phyloP scores from a whole-genome alignment of 2,888 invertebrate species.

The Mesochorus sp. region DNA sequence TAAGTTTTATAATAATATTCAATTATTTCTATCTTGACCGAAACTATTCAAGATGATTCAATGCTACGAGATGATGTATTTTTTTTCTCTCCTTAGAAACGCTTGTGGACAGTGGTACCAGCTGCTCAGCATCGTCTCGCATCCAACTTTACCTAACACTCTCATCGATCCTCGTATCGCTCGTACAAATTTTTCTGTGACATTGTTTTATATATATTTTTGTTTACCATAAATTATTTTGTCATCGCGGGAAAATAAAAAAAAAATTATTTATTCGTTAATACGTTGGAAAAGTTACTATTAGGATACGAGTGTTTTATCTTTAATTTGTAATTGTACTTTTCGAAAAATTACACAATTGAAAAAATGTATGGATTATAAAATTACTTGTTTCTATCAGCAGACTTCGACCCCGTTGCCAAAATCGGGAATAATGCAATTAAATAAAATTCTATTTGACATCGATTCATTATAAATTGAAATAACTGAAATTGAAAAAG shows the following conservation, averaged over 20 bases:
- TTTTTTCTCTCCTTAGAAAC: no score
- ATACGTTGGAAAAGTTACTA: slow-evolving; percentile 9
- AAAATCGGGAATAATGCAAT: no score
- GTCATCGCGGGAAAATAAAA: background rate
- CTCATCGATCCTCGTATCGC: background rate
- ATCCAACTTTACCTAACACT: background rate
- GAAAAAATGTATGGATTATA: no score
- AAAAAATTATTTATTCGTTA: slow-evolving; percentile 35
- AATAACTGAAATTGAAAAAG: background rate
- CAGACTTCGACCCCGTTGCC: no score
- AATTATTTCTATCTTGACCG: background rate
- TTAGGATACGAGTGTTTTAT: background rate
- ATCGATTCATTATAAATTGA: no score
- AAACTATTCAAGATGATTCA: background rate
- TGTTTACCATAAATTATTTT: background rate
- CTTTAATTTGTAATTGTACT: background rate
- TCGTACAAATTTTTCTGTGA: slow-evolving; percentile 13
- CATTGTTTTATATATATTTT: background rate
- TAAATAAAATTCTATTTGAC: no score
- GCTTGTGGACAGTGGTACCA: slow-evolving; percentile 3
- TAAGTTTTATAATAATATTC: no score
- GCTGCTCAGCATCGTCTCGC: background rate
- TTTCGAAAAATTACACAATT: background rate
- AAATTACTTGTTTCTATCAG: no score
- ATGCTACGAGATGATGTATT: no score